phyloP scores from a whole-genome alignment of 2,113 vertebrate genomes.

The Protomyctophum bolini region DNA sequence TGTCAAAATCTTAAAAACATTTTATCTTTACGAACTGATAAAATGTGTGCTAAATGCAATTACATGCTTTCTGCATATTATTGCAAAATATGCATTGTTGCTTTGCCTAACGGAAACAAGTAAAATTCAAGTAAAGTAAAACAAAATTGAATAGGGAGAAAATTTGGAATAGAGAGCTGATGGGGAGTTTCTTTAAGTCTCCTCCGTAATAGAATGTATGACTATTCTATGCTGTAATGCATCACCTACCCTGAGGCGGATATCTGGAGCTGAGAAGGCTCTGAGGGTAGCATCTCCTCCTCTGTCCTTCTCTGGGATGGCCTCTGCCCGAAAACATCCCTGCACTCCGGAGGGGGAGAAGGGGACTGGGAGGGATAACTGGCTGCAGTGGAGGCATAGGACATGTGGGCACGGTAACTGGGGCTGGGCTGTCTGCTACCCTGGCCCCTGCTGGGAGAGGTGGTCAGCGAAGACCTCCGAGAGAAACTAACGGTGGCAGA shows the following conservation, averaged over 20 bases:
- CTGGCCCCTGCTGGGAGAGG: constrained; percentile 90
- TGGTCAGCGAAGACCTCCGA: constrained; percentile 89
- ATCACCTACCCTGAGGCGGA: constrained; percentile 96
- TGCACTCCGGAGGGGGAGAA: constrained; percentile 85
- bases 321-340: constrained; percentile 93
- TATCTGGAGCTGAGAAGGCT: constrained; percentile 89
- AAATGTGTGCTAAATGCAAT: constrained; percentile 72
- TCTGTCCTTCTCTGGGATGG: constrained; percentile 89
- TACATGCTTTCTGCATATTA: constrained; percentile 77
- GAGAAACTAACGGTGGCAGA: constrained; percentile 91
- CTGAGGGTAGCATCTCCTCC: constrained; percentile 95
- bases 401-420: constrained; percentile 83
- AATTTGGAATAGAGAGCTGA: constrained; percentile 58
- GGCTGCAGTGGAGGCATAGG: constrained; percentile 89
- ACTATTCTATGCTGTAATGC: constrained; percentile 67
- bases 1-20: constrained; percentile 24
- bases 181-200: constrained; percentile 38
- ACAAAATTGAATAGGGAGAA: constrained; percentile 45
- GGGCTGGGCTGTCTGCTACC: constrained; percentile 81
- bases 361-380: constrained; percentile 91
- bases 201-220: constrained; percentile 60
- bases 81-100: constrained; percentile 68
- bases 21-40: constrained; percentile 34
- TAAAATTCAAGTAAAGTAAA: constrained; percentile 22
- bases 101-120: constrained; percentile 50